phyloP scores from a whole-genome alignment of 2,113 vertebrate species.

The Mastomys coucha region DNA sequence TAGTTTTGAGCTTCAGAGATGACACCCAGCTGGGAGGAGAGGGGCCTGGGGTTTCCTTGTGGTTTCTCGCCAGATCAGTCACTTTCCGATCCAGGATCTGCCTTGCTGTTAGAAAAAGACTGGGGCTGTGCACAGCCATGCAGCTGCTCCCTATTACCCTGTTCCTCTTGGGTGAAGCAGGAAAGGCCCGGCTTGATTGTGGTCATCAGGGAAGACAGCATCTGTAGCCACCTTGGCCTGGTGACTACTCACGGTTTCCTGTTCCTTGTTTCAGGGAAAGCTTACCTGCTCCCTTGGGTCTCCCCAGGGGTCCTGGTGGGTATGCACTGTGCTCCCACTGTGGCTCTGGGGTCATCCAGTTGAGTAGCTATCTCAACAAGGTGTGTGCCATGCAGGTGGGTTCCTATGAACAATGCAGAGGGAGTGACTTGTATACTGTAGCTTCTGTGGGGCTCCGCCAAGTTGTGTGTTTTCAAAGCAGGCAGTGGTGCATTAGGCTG shows the following conservation, averaged over 20 bases:
- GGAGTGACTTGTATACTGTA: background rate
- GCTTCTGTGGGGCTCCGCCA: background rate
- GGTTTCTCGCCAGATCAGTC: conserved; percentile 47
- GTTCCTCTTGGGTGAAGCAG: conserved; percentile 57
- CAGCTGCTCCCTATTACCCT: conserved; percentile 59
- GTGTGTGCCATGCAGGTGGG: background rate
- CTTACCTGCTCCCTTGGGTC: conserved; percentile 23
- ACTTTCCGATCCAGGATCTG: background rate
- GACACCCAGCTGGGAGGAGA: background rate
- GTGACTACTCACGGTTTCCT: conserved; percentile 59
- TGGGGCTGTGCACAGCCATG: conserved; percentile 19
- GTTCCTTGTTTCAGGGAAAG: background rate
- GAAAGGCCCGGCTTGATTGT: conserved; percentile 75
- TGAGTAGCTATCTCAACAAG: background rate
- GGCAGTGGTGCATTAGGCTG: conserved; percentile 13
- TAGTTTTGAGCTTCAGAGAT: background rate
- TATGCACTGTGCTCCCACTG: background rate
- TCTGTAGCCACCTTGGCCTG: conserved; percentile 67
- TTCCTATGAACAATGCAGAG: background rate
- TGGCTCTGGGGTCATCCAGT: background rate
- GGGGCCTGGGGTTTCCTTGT: conserved; percentile 19
- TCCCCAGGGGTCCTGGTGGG: background rate
- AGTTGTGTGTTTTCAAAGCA: conserved; percentile 24
- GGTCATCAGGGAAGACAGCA: conserved; percentile 42
- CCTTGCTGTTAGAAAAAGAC: conserved; percentile 13